Conservation (phyloP, 2,797 vertebrate species). For the Pipistrellus kuhlii region DNA sequence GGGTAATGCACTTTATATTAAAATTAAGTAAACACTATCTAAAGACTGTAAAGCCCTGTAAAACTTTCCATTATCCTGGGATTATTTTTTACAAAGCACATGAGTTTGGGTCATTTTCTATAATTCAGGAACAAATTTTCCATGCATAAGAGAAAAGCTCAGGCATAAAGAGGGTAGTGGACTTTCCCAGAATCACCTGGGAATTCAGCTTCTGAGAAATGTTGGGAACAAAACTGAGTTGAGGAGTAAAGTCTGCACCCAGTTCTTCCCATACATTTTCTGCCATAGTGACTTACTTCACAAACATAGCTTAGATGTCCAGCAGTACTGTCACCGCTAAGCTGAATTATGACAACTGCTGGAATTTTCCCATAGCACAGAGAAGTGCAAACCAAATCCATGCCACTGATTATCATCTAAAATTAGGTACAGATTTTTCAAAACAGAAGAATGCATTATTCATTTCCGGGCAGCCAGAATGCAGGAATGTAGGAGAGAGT, state of each 20-base stretch:
- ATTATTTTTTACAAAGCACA: background rate
- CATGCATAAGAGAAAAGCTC: background rate
- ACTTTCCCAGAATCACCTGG: background rate
- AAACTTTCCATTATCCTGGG: background rate
- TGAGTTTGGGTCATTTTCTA: background rate
- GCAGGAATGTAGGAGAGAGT: background rate
- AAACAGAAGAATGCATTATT: background rate
- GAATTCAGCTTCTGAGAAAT: background rate
- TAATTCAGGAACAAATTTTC: background rate
- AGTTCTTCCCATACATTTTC: background rate
- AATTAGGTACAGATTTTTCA: constrained; percentile 52
- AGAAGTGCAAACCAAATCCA: constrained; percentile 47
- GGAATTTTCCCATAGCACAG: background rate
- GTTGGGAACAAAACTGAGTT: background rate
- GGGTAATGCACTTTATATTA: background rate
- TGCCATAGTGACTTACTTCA: background rate
- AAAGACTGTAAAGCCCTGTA: background rate
- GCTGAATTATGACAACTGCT: background rate
- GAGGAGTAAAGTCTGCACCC: background rate
- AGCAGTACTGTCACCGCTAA: background rate
- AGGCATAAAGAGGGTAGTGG: background rate
- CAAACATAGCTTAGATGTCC: background rate
- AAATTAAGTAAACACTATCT: background rate
- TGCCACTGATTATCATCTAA: background rate
- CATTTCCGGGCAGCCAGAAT: background rate